Evolutionary conservation across 2,888 invertebrate species (phyloP).

Genomic region (Aradus depressus): DNA sequence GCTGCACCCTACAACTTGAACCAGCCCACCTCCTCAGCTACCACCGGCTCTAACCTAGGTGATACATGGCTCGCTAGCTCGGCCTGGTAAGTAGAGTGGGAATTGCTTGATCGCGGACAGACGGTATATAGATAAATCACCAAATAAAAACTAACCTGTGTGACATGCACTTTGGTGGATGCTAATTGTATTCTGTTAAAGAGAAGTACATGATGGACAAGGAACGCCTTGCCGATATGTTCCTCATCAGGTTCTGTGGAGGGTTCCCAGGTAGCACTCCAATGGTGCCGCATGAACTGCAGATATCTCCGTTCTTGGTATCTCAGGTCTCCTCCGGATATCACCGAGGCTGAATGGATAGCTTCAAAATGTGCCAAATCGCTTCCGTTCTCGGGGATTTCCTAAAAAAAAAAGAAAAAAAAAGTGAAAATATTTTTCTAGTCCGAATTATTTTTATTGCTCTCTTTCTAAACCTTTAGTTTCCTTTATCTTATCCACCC

Average conservation of each 20-base stretch:
- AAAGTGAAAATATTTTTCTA: too few relatives aligned
- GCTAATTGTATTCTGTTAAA: constrained; percentile 47
- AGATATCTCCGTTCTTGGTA: constrained; percentile 35
- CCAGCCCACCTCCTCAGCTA: too few relatives aligned
- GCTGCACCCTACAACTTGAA: too few relatives aligned
- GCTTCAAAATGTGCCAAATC: constrained; percentile 70
- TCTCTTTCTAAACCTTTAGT: background rate
- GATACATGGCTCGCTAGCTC: too few relatives aligned
- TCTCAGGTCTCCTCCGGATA: constrained; percentile 42
- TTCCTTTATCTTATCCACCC: background rate
- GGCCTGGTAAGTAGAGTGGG: too few relatives aligned
- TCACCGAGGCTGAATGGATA: constrained; percentile 53
- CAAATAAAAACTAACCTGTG: constrained; percentile 58
- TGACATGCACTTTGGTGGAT: constrained; percentile 49
- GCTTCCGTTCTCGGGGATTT: constrained; percentile 83
- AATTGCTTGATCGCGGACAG: too few relatives aligned
- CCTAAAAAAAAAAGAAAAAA: constrained; percentile 42
- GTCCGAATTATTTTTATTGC: too few relatives aligned
- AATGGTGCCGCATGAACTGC: constrained; percentile 45
- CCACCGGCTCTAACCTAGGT: too few relatives aligned
- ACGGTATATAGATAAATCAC: too few relatives aligned
- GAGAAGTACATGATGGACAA: constrained; percentile 53
- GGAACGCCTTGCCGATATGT: constrained; percentile 51
- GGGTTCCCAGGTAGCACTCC: constrained; percentile 50
- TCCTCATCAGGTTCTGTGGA: constrained; percentile 39